phyloP scores from a whole-genome alignment of 1,140 invertebrate genomes.

The Pseudoatta argentina region DNA sequence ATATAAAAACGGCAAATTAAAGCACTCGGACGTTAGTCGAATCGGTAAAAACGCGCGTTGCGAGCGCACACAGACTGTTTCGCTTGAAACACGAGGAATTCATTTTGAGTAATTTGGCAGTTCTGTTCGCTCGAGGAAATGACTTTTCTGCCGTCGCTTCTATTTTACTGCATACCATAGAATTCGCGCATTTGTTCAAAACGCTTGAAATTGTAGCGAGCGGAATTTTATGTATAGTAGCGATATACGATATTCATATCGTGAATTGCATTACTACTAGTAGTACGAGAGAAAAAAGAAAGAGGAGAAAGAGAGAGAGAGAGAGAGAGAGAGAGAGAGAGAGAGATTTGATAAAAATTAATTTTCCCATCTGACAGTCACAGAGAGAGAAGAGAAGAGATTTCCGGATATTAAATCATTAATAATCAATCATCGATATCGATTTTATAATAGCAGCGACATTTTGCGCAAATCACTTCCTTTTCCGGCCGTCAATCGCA shows the following conservation, averaged over 20 bases:
- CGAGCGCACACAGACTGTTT: not conserved
- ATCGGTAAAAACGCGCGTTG: constrained; percentile 34
- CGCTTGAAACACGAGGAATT: constrained; percentile 50
- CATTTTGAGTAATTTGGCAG: constrained; percentile 63
- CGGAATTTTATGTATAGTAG: constrained; percentile 9
- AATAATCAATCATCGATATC: constrained; percentile 8
- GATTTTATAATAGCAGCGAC: constrained; percentile 5
- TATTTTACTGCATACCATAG: constrained; percentile 43
- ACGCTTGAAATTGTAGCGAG: constrained; percentile 24
- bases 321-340: not conserved
- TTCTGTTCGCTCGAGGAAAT: constrained; percentile 59
- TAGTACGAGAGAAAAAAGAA: not conserved
- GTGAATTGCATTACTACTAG: not conserved
- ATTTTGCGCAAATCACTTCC: constrained; percentile 17
- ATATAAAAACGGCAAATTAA: constrained; percentile 58
- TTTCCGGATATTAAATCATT: constrained; percentile 8
- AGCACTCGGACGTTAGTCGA: constrained; percentile 36
- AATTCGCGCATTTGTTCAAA: constrained; percentile 20
- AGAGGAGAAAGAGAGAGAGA: not conserved
- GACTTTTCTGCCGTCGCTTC: constrained; percentile 52
- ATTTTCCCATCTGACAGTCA: not conserved
- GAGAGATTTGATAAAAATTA: not conserved
- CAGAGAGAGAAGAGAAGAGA: not conserved
- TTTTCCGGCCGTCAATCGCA: not conserved
- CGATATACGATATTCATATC: not conserved